Percentiles rank a stretch among this genome's conserved stretches.
These are phyloP conservation scores for Dusona sp. DNA, from an alignment of 2,888 invertebrate genomes.

Conservation along the genomic window DNA sequence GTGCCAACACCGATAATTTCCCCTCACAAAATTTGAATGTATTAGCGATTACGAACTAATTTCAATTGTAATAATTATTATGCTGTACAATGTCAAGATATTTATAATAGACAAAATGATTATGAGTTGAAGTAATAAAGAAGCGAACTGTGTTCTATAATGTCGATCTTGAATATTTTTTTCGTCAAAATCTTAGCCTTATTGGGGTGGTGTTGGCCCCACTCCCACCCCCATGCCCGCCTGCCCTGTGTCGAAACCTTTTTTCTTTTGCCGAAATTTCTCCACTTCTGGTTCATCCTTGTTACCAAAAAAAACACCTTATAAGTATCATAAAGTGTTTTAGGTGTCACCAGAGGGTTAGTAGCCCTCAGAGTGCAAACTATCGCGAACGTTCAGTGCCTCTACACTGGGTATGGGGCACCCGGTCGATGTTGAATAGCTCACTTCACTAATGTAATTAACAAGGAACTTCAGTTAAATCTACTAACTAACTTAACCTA, in stretches of 20 bases:
- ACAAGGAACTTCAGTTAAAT: too few species aligned
- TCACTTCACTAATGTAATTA: too few species aligned
- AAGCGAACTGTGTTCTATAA: slow-evolving; percentile 59
- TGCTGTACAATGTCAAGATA: slow-evolving; percentile 68
- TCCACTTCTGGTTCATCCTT: slow-evolving; percentile 23
- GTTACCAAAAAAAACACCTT: not conserved
- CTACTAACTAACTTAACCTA: too few species aligned
- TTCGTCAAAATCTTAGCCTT: slow-evolving; percentile 51
- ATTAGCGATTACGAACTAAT: slow-evolving; percentile 47
- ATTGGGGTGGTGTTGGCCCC: slow-evolving; percentile 73
- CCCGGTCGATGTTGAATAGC: too few species aligned
- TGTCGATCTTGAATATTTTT: slow-evolving; percentile 49
- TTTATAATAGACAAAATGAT: slow-evolving; percentile 64
- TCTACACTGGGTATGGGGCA: too few species aligned
- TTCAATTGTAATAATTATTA: slow-evolving; percentile 66
- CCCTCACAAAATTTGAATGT: slow-evolving; percentile 47
- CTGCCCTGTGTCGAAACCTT: slow-evolving; percentile 29
- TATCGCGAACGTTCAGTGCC: too few species aligned
- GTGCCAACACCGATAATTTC: slow-evolving; percentile 66
- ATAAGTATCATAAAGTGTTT: not conserved
- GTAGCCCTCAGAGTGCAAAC: too few species aligned
- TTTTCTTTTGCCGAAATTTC: slow-evolving; percentile 16
- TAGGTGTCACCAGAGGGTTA: too few species aligned
- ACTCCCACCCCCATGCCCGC: slow-evolving; percentile 64
- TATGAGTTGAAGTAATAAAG: slow-evolving; percentile 69